Evolutionary conservation across 2,888 invertebrate species (phyloP), one percentile per base, ranked within the genome.

Genomic region (Anticlea derivata): DNA sequence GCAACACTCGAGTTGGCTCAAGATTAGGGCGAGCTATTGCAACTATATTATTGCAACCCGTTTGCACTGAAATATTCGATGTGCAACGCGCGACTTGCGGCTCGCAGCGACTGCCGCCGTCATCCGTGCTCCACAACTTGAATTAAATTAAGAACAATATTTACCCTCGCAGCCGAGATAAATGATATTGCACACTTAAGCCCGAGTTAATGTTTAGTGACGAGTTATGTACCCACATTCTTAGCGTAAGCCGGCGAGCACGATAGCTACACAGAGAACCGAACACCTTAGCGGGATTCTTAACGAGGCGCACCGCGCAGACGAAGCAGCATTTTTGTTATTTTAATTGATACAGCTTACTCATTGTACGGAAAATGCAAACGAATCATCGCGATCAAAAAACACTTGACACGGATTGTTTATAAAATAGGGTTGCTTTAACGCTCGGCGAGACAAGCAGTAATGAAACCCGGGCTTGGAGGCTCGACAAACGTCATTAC

Each of bases 101-200:
- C 82, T 75, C 75, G 67, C 70, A 70, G 60, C 63, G 56, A 49
- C 46, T 61, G 72, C 64, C 75, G 68, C 70, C 79, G 68, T 76
- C 78, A 76, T 78, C 80, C 79, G 74, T 79, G 78, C 75, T 77
- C 64, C 69, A 70, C 78, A 80, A 87, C 84, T 84, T 77, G 78
- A 88, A 84, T 87, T 90, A 87, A 89, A 89, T 88, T 90, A 83
- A 86, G 84, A 87, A 90, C 87, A 89, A 89, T 89, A 88, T 90
- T 90, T 87, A 86, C 86, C 78, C 84, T 74, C 74, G 71, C 72
- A 66, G 76, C 80, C 73, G 70, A 82, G 84, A 86, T 84, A 87
- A 85, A 88, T 83, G 85, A 81, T 85, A 86, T 86, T 85, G 84
- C 82, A 80, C 80, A 80, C 79, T 84, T 83, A 83, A 83, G 83